These are phyloP conservation scores for Ptychobarbus kaznakovi DNA, from an alignment of 2,797 vertebrate genomes.

Conservation along the genomic window DNA sequence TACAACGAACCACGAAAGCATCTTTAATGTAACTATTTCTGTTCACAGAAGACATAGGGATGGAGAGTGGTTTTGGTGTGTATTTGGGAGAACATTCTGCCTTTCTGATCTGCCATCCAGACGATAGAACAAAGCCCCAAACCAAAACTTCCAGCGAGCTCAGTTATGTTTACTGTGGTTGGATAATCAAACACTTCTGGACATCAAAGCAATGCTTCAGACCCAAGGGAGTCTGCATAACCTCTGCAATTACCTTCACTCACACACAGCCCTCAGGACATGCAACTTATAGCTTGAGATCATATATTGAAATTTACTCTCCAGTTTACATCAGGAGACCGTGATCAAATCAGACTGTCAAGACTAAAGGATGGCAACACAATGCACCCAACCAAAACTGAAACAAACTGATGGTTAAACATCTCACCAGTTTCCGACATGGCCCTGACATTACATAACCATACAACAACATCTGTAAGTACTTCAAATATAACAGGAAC, in stretches of 20 bases:
- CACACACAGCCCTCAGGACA: constrained; percentile 34
- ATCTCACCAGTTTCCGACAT: neutral
- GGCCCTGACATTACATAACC: constrained; percentile 8
- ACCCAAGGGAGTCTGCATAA: constrained; percentile 46
- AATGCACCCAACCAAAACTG: neutral
- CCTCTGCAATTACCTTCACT: constrained; percentile 50
- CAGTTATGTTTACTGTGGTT: constrained; percentile 46
- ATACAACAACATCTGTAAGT: constrained; percentile 1
- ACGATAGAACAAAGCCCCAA: constrained; percentile 28
- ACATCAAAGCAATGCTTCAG: constrained; percentile 49
- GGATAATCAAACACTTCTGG: constrained; percentile 53
- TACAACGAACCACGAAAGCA: neutral
- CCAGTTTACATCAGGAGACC: constrained; percentile 19
- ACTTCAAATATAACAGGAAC: constrained; percentile 20
- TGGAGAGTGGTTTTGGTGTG: constrained; percentile 27
- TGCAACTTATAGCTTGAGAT: constrained; percentile 35
- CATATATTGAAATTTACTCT: constrained; percentile 16
- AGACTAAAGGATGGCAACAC: neutral
- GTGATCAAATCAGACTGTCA: constrained; percentile 18
- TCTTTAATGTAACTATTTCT: constrained; percentile 13
- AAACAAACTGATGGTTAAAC: neutral
- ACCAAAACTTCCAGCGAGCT: constrained; percentile 33
- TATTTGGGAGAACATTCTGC: constrained; percentile 21
- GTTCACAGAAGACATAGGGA: constrained; percentile 6
- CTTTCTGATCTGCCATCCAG: constrained; percentile 47